Evolutionary conservation across 1,140 invertebrate species (phyloP), one percentile per base, ranked within the genome.

Genomic region (Pseudobourletiella spinata): DNA sequence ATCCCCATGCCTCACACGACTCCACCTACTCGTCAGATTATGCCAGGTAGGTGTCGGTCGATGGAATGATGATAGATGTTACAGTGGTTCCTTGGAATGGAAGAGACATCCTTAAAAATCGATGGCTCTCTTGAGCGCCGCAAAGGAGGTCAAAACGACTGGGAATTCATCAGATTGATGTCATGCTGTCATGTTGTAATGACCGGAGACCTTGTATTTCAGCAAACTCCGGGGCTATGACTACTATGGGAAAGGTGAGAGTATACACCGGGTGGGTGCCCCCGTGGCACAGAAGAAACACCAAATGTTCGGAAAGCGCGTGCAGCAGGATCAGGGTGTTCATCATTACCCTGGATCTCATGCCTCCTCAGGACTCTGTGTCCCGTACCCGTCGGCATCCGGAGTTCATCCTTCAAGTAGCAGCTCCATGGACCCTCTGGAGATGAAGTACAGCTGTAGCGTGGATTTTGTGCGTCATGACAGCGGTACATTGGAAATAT

Each of bases 281-380:
- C 80, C 86, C 42, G 83, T 89, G n/a, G 85, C 88, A 1, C 88
- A 91, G 73, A 92, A 93, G 77, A 93, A 92, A 74, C 88, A 92
- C 74, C 89, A 92, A 68, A 85, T 92, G 83, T 93, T 89, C 73
- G 90, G 88, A 15, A 91, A 91, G 72, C 75, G 89, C 66, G 88
- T 86, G 72, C 85, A 88, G 67, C 86, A 90, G 73, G 87, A 75
- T 24, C 66, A 68, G 43, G 61, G 67, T 29, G 32, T 25, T 15
- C 60, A 63, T 57, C 59, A 57, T 4, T 64, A 65, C 50, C 16
- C 55, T 6, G 22, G 20, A 15, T 30, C 51, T 11, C 57, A 59
- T 57, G 46, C 35, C 39, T 24, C 65, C 6, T 29, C 59, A 1
- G 62, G 58, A 39, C 42, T 64, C 8, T 58, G 50, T 28, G 28